Conservation (phyloP, 1,140 invertebrate genomes). For the Augochlora pura region DNA sequence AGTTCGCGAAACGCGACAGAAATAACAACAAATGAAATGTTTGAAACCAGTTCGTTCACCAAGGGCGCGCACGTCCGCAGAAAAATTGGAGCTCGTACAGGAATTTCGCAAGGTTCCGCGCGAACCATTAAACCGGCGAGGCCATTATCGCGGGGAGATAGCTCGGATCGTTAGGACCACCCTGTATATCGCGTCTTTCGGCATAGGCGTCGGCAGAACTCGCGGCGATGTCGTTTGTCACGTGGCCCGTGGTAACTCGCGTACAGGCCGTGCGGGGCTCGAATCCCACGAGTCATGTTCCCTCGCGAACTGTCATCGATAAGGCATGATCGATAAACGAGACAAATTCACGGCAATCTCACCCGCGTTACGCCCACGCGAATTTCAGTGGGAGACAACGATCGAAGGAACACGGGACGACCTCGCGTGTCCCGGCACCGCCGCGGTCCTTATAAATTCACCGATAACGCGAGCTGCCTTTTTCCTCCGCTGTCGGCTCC, state of each 20-base stretch:
- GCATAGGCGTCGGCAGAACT: constrained; percentile 10
- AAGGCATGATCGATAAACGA: constrained; percentile 42
- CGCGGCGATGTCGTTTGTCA: constrained; percentile 30
- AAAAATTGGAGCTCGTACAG: too few species aligned
- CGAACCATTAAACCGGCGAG: too few species aligned
- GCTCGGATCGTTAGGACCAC: not conserved
- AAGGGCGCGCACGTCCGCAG: too few species aligned
- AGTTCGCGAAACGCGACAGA: too few species aligned
- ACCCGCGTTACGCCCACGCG: constrained; percentile 34
- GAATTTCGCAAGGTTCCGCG: too few species aligned
- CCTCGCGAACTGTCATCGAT: constrained; percentile 33
- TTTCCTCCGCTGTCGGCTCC: not conserved
- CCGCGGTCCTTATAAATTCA: constrained; percentile 40
- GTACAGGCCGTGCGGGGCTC: not conserved
- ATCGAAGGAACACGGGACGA: constrained; percentile 25
- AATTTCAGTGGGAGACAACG: constrained; percentile 29
- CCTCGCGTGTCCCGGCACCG: not conserved
- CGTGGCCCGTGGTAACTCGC: constrained; percentile 6
- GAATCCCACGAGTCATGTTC: constrained; percentile 34
- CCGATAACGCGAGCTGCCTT: not conserved
- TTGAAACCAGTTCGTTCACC: too few species aligned
- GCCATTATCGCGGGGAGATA: too few species aligned
- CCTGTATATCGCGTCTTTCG: constrained; percentile 14
- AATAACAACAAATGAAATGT: too few species aligned
- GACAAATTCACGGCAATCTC: constrained; percentile 43